A percentile compares a stretch with the other conserved stretches of the same genome.
These are phyloP conservation scores for Clarias macrocephalus DNA, from an alignment of 2,113 vertebrate genomes.

Conservation along the genomic window DNA sequence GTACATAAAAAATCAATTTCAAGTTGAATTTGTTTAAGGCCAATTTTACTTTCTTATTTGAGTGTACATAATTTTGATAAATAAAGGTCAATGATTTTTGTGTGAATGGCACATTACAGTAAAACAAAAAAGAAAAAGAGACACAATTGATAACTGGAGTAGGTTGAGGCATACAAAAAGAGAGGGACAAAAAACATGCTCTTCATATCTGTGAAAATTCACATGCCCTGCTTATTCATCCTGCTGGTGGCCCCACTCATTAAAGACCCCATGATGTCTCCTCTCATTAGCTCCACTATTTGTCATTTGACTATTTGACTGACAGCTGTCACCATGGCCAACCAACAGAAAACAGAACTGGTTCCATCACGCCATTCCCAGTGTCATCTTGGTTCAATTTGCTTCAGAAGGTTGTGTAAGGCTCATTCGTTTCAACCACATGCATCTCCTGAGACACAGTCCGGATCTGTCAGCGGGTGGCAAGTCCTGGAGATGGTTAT, in stretches of 20 bases:
- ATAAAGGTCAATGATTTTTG: not conserved
- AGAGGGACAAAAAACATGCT: not conserved
- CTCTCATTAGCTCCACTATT: constrained; percentile 66
- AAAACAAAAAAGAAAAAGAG: not conserved
- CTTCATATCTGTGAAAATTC: not conserved
- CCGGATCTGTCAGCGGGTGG: constrained; percentile 18
- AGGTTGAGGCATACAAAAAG: not conserved
- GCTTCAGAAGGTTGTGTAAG: constrained; percentile 8
- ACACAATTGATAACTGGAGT: not conserved
- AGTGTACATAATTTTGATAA: not conserved
- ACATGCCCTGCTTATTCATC: constrained; percentile 13
- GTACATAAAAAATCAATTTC: not conserved
- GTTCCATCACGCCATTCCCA: not conserved
- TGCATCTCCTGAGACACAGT: not conserved
- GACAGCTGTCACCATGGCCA: constrained; percentile 62
- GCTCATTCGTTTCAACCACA: constrained; percentile 2
- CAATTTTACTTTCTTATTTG: not conserved
- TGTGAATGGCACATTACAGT: not conserved
- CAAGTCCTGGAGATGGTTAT: constrained; percentile 10
- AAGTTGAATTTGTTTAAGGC: not conserved
- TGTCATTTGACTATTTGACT: constrained; percentile 65
- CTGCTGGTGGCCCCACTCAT: constrained; percentile 67
- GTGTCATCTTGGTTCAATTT: constrained; percentile 45
- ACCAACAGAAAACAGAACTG: constrained; percentile 49
- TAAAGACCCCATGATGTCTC: constrained; percentile 70